These are phyloP conservation scores for Tachyglossus aculeatus DNA, from an alignment of 2,797 vertebrate genomes.

Conservation along the genomic window DNA sequence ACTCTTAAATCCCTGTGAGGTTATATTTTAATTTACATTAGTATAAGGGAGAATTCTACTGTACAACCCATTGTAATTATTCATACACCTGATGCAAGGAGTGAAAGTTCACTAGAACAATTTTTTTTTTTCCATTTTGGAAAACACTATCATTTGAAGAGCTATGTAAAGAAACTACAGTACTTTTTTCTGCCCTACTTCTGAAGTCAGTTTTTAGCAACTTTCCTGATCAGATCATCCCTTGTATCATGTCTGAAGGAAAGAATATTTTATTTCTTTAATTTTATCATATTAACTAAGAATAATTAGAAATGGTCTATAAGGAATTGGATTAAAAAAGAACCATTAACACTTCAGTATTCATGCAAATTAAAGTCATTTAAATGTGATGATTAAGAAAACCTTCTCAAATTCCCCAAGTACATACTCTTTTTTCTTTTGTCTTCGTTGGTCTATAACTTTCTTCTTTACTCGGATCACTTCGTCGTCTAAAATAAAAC, in stretches of 20 bases:
- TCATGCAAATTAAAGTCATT: slow-evolving; percentile 51
- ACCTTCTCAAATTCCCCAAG: slow-evolving; percentile 54
- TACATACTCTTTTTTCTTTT: slow-evolving; percentile 51
- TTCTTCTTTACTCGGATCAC: slow-evolving; percentile 47
- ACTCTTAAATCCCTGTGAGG: too few species aligned
- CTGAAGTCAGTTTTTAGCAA: slow-evolving; percentile 45
- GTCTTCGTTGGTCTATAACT: slow-evolving; percentile 20
- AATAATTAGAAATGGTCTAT: slow-evolving; percentile 43
- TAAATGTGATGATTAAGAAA: slow-evolving; percentile 61
- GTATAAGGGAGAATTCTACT: too few species aligned
- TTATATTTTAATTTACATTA: too few species aligned
- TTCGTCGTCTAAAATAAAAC: slow-evolving; percentile 48
- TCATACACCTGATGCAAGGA: too few species aligned
- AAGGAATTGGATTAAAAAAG: slow-evolving; percentile 30
- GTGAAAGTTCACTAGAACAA: neutral
- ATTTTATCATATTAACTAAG: slow-evolving; percentile 42
- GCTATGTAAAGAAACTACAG: slow-evolving; percentile 34
- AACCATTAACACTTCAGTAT: slow-evolving; percentile 42
- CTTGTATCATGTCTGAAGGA: slow-evolving; percentile 33
- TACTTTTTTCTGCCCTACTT: slow-evolving; percentile 41
- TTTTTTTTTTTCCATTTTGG: neutral
- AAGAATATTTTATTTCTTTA: slow-evolving; percentile 21
- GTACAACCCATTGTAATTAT: too few species aligned
- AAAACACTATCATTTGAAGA: slow-evolving; percentile 31
- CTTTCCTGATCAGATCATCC: slow-evolving; percentile 14